Evolutionary conservation across 2,888 invertebrate genomes (phyloP), one percentile per base, ranked within the genome.

Genomic region (Cryptocheilus praepositus): DNA sequence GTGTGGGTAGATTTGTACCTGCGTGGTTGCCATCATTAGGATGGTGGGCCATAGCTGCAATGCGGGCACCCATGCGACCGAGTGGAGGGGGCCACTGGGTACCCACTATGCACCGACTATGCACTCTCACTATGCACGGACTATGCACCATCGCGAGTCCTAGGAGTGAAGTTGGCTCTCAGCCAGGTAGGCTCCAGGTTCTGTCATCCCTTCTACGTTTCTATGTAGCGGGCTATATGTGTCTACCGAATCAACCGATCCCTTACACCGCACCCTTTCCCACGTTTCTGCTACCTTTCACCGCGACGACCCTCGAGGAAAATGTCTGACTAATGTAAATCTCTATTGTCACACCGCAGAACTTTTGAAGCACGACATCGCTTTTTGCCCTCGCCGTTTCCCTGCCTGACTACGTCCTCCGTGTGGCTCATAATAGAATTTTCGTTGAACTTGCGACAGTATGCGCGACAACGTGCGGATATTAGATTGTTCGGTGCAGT

Each of bases 41-140:
- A 86, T 85, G 86, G 82, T 85, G 84, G 85, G 83, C 85, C 84
- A 81, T 84, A 85, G 84, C 87, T 87, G 87, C 87, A 88, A 85
- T 88, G 87, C 86, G 86, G 87, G 83, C 79, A 80, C 78, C 83
- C 79, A 84, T 85, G 81, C 83, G 79, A 80, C 77, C 74, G 65
- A 76, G 65, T 71, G 75, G 77, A 61, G 76, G 78, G 64, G 66
- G 22, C 22, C 58, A 56, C 71, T 67, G 67, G 71, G 70, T 76
- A 73, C 71, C 74, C 74, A 62, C 73, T 67, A 67, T 72, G 59
- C 67, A 71, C 73, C 62, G 67, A 67, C 68, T 64, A 52, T 66
- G 73, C 69, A 70, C 75, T 65, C 67, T 65, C 65, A 74, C 76
- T 80, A 73, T 77, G 72, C 73, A 75, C 72, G 74, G 75, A 78